A percentile compares a stretch with the other conserved stretches of the same genome.
Evolutionary conservation across 2,113 vertebrate species (phyloP).

Genomic region (Phrynosoma blainvillii): DNA sequence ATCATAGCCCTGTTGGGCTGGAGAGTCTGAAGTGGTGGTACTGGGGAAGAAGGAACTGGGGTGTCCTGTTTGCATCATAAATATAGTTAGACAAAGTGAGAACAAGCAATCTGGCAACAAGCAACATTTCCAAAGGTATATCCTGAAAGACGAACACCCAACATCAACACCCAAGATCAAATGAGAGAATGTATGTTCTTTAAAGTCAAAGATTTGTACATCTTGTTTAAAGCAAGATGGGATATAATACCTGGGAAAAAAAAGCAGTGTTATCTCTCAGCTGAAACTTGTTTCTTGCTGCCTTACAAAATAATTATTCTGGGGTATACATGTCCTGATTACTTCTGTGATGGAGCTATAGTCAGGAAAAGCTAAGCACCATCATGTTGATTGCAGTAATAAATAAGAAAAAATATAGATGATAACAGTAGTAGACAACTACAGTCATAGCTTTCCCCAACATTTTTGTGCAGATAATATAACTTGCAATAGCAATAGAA

Average conservation of each 20-base stretch:
- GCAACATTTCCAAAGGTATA: constrained; percentile 18
- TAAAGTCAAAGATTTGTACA: background rate
- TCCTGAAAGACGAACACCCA: background rate
- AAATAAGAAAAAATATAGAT: background rate
- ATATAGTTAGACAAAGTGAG: constrained; percentile 77
- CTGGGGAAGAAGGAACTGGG: constrained; percentile 89
- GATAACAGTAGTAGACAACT: background rate
- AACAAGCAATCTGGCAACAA: background rate
- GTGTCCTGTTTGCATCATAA: constrained; percentile 91
- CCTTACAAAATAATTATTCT: background rate
- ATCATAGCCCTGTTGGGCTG: constrained; percentile 84
- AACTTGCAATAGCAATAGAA: too few relatives aligned
- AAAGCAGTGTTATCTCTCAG: background rate
- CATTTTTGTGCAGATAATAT: background rate
- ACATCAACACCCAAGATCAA: background rate
- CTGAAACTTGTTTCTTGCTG: background rate
- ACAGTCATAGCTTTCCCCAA: background rate
- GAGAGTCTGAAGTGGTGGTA: constrained; percentile 86
- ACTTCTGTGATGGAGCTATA: rapidly evolving
- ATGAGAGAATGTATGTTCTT: background rate
- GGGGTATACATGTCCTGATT: rapidly evolving
- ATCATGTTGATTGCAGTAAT: background rate
- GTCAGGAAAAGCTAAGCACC: background rate
- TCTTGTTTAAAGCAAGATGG: rapidly evolving
- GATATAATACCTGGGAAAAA: rapidly evolving